Evolutionary conservation across 2,888 invertebrate species (phyloP).

Genomic region (Caenorhabditis sp.): DNA sequence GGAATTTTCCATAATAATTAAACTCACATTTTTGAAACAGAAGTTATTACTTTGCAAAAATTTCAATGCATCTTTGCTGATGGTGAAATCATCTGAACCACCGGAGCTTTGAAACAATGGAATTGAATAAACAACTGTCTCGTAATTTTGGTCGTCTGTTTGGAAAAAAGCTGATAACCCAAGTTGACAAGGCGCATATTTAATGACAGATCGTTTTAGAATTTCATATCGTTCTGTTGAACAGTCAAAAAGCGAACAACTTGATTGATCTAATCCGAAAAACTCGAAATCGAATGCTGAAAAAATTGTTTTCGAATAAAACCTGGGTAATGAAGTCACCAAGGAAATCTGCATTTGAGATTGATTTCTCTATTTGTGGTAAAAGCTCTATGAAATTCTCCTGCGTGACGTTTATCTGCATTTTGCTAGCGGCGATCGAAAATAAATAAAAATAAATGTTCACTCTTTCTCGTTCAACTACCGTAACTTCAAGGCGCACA

Average conservation of each 20-base stretch:
- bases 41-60: constrained; percentile 19
- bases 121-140: constrained; percentile 13
- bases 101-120: constrained; percentile 21
- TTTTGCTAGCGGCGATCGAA: background rate
- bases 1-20: background rate
- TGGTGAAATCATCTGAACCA: background rate
- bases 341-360: background rate
- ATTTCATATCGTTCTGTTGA: constrained; percentile 9
- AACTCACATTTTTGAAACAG: constrained; percentile 12
- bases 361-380: background rate
- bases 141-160: constrained; percentile 5
- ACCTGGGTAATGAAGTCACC: background rate
- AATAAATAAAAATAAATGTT: background rate
- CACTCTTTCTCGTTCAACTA: too few relatives aligned
- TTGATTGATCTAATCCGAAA: constrained; percentile 14
- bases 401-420: too few relatives aligned
- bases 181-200: constrained; percentile 26
- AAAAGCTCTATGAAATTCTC: too few relatives aligned
- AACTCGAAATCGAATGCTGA: constrained; percentile 35
- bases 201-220: constrained; percentile 14
- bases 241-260: constrained; percentile 17
- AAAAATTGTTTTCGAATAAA: background rate
- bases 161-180: constrained; percentile 28
- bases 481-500: too few relatives aligned
- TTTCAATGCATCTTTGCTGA: constrained; percentile 6